A percentile compares a stretch with the other conserved stretches of the same genome.
Conservation (phyloP, 92 coral and sea anemone genomes). For the Hydrozoanthus gracilis region DNA sequence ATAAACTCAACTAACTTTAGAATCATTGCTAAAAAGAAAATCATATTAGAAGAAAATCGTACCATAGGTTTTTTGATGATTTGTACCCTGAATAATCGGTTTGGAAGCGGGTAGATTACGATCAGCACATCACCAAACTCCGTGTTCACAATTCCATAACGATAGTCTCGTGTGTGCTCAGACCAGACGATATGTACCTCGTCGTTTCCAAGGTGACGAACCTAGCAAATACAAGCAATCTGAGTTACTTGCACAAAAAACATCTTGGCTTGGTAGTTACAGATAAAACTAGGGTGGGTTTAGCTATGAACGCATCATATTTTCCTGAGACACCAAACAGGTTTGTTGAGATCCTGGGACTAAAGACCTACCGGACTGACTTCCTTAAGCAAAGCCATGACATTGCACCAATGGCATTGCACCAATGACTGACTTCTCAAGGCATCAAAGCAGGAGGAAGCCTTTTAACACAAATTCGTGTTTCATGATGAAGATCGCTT, state of each 20-base stretch:
- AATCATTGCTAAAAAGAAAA: neutral
- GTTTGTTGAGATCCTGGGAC: no score
- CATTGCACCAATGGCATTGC: no score
- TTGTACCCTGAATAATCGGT: slow-evolving; percentile 93
- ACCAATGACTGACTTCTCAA: no score
- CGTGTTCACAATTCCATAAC: slow-evolving; percentile 96
- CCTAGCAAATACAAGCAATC: slow-evolving; percentile 52
- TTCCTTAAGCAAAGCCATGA: neutral
- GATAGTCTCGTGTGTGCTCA: slow-evolving; percentile 93
- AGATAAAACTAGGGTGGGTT: no score
- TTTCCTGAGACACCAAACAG: no score
- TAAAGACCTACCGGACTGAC: neutral
- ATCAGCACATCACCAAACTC: slow-evolving; percentile 96
- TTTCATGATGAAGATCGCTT: neutral
- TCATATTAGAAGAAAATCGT: neutral
- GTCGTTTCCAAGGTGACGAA: slow-evolving; percentile 98
- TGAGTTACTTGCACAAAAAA: neutral
- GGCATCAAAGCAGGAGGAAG: no score
- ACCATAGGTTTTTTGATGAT: slow-evolving; percentile 96
- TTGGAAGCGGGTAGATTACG: slow-evolving; percentile 88
- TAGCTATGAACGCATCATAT: no score
- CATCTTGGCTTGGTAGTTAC: neutral
- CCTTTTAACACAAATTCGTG: no score
- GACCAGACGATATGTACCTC: slow-evolving; percentile 99
- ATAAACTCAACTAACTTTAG: neutral